A percentile compares a stretch with the other conserved stretches of the same genome.
Evolutionary conservation across 2,888 invertebrate genomes (phyloP).

Genomic region (Calameuta idolon): DNA sequence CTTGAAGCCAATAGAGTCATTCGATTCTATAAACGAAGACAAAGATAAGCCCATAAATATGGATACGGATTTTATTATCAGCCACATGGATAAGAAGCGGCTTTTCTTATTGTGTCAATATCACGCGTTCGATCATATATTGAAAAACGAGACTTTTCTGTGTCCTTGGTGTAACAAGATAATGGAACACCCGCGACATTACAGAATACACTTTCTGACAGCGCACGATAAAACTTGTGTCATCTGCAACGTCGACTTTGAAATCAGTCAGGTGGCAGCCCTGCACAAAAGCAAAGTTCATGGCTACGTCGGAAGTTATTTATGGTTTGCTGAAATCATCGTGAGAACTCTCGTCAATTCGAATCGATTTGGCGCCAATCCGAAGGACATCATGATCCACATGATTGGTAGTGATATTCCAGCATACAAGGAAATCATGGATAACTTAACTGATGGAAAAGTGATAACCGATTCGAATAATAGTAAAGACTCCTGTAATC

Average conservation of each 20-base stretch:
- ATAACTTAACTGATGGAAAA: background rate
- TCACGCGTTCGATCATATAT: constrained; percentile 27
- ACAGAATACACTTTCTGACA: constrained; percentile 40
- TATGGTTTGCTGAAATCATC: constrained; percentile 44
- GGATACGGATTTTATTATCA: constrained; percentile 31
- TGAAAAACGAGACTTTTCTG: constrained; percentile 17
- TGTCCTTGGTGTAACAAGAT: constrained; percentile 35
- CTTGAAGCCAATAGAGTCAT: constrained; percentile 9
- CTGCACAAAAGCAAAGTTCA: constrained; percentile 43
- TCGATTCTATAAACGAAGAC: constrained; percentile 1
- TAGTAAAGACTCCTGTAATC: background rate
- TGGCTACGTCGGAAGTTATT: constrained; percentile 40
- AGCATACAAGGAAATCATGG: background rate
- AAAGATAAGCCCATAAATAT: constrained; percentile 19
- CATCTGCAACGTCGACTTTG: constrained; percentile 43
- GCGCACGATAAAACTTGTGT: constrained; percentile 45
- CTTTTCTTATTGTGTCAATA: constrained; percentile 40
- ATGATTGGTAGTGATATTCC: background rate
- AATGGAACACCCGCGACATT: constrained; percentile 32
- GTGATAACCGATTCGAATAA: background rate
- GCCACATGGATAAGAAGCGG: constrained; percentile 21
- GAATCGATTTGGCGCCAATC: background rate
- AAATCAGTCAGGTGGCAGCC: constrained; percentile 35
- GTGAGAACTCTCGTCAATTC: constrained; percentile 28
- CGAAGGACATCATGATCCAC: background rate